phyloP scores from a whole-genome alignment of 2,888 invertebrate species.

The Patella caerulea region DNA sequence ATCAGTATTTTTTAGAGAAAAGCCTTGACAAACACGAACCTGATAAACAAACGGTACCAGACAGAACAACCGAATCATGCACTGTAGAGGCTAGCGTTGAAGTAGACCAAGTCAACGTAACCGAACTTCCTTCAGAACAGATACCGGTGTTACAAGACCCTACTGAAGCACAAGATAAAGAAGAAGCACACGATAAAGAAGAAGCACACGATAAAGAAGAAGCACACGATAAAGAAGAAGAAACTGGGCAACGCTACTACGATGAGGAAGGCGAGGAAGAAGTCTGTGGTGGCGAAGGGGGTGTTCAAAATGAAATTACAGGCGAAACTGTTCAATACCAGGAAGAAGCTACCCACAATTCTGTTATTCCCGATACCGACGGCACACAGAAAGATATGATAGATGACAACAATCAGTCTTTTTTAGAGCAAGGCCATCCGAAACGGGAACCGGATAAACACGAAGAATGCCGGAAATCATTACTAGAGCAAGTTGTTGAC shows the following conservation, averaged over 20 bases:
- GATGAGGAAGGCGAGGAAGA: conserved; percentile 6
- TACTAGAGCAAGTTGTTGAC: not conserved
- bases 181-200: not conserved
- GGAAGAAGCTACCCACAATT: too few species aligned
- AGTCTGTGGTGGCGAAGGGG: conserved; percentile 13
- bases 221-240: not conserved
- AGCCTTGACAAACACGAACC: not conserved
- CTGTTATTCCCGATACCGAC: too few species aligned
- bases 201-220: not conserved
- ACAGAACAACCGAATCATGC: not conserved
- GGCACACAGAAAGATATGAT: too few species aligned
- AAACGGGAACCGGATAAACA: not conserved
- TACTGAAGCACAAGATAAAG: conserved; percentile 1
- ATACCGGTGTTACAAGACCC: conserved; percentile 15
- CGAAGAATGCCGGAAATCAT: not conserved
- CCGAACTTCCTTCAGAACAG: conserved; percentile 20
- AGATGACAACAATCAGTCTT: not conserved
- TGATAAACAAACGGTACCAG: not conserved
- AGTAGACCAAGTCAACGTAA: conserved; percentile 18
- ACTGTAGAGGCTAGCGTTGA: not conserved
- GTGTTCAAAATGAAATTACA: too few species aligned
- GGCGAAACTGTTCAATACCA: too few species aligned
- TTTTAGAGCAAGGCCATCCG: not conserved
- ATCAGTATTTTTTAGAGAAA: not conserved
- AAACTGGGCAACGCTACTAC: not conserved